phyloP scores from a whole-genome alignment of 2,888 invertebrate species.

The Brenthis daphne region DNA sequence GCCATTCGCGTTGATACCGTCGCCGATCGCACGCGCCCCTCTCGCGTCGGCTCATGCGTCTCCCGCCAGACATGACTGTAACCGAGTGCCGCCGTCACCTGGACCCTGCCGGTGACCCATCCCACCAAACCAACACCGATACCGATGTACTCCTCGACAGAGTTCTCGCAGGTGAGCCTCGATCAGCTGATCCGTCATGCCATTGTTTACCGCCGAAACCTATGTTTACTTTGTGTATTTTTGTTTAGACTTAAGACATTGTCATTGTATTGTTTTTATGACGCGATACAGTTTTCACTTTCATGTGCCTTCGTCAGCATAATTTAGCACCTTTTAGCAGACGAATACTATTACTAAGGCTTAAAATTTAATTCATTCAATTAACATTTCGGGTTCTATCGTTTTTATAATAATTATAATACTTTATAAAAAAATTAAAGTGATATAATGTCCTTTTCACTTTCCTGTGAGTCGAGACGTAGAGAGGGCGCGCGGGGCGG shows the following conservation, averaged over 20 bases:
- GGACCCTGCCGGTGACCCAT: conserved; percentile 52
- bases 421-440: conserved; percentile 41
- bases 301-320: conserved; percentile 8
- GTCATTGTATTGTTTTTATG: conserved; percentile 13
- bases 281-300: background rate
- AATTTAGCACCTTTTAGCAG: background rate
- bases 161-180: conserved; percentile 73
- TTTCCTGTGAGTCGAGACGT: conserved; percentile 61
- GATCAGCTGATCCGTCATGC: conserved; percentile 54
- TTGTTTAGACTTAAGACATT: conserved; percentile 2
- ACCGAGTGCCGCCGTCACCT: conserved; percentile 68
- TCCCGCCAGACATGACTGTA: conserved; percentile 72
- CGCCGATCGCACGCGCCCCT: conserved; percentile 76
- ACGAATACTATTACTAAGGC: background rate
- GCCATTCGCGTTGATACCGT: conserved; percentile 79
- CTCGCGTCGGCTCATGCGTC: conserved; percentile 71
- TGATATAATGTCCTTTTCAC: conserved; percentile 71
- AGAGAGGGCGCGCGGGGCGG: conserved; percentile 38
- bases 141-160: conserved; percentile 74
- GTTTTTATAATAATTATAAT: conserved; percentile 7
- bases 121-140: conserved; percentile 54
- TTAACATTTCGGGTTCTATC: background rate
- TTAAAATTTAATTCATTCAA: no score
- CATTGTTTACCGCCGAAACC: conserved; percentile 31
- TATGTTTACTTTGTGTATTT: conserved; percentile 23